phyloP scores from a whole-genome alignment of 2,113 vertebrate species.

The Tachuris rubrigastra region DNA sequence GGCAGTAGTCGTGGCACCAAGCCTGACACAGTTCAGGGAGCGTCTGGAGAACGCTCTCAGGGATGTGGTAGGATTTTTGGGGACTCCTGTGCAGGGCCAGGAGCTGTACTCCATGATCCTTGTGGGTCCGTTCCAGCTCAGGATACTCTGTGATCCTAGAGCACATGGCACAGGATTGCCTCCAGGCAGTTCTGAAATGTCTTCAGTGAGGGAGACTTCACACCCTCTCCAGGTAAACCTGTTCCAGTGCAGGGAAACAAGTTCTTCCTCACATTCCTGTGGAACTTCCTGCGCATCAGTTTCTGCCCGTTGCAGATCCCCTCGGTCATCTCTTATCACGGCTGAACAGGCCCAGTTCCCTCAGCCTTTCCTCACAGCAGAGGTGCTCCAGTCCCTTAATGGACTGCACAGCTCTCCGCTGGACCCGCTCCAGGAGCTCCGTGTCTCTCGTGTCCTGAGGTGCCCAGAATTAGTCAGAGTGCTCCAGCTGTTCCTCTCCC shows the following conservation, averaged over 20 bases:
- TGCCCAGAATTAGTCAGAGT: fast-evolving
- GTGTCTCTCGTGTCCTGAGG: background rate
- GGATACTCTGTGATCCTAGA: background rate
- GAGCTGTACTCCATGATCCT: fast-evolving
- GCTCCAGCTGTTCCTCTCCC: background rate
- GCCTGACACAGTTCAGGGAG: too few relatives aligned
- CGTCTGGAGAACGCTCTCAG: background rate
- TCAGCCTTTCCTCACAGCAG: background rate
- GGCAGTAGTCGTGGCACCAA: fast-evolving
- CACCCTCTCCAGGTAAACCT: background rate
- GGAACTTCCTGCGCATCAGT: background rate
- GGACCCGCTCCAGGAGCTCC: background rate
- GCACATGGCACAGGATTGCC: background rate
- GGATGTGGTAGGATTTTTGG: background rate
- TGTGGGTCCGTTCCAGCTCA: background rate
- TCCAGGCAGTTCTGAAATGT: background rate
- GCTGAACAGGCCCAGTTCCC: background rate
- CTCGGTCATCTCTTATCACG: background rate
- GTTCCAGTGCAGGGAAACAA: background rate
- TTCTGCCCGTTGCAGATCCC: background rate
- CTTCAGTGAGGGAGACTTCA: background rate
- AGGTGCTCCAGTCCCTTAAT: background rate
- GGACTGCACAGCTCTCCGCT: background rate
- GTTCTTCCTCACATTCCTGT: background rate
- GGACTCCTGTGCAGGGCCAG: background rate